phyloP scores from a whole-genome alignment of 2,888 invertebrate genomes.

The Chironomus riparius region DNA sequence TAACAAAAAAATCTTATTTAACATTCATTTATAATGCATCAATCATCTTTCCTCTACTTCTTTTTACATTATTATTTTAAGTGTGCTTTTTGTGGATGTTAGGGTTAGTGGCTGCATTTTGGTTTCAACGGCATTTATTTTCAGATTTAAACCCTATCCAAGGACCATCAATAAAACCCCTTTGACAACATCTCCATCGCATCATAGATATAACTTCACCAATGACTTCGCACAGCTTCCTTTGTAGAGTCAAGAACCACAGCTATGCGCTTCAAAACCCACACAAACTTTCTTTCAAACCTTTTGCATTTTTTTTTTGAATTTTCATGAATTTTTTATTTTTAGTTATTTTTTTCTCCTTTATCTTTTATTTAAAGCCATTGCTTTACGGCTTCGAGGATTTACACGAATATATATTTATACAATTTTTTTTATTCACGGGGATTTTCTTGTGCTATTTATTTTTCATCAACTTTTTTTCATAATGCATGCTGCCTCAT shows the following conservation, averaged over 20 bases:
- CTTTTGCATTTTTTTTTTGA: neutral
- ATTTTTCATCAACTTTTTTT: conserved; percentile 1
- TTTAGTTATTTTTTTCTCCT: conserved; percentile 10
- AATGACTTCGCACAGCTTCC: no score
- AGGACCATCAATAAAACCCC: no score
- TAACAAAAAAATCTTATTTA: neutral
- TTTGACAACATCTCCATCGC: no score
- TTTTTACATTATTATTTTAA: neutral
- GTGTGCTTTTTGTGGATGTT: no score
- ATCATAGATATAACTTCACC: no score
- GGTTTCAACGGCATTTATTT: no score
- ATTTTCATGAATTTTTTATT: neutral
- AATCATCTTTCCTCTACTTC: neutral
- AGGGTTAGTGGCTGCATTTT: no score
- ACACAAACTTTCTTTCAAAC: no score
- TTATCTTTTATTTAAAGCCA: neutral
- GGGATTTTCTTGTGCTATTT: neutral
- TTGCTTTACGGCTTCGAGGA: neutral
- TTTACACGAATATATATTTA: neutral
- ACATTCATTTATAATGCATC: conserved; percentile 3
- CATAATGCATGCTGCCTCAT: conserved; percentile 14
- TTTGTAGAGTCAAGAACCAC: no score
- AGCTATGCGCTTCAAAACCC: no score
- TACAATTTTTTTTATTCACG: neutral
- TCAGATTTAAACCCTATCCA: no score